Evolutionary conservation across 2,888 invertebrate genomes (phyloP).

Genomic region (Melieria omissa): DNA sequence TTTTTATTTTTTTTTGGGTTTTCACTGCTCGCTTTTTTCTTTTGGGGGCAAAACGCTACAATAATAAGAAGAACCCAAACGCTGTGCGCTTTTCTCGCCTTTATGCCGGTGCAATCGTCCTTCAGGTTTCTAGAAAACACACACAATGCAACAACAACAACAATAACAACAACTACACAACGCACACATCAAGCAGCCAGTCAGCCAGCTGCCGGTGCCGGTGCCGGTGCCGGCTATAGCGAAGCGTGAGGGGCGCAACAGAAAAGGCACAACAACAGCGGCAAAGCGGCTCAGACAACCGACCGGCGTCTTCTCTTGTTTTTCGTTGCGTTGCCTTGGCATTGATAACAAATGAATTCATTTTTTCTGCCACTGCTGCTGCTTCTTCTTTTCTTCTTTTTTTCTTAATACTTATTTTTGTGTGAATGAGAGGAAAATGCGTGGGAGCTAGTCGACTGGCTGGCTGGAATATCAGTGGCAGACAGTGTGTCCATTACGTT

Average conservation of each 20-base stretch:
- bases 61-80: background rate
- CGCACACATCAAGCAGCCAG: too few species aligned
- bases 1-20: background rate
- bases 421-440: background rate
- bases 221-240: background rate
- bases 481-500: background rate
- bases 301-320: slow-evolving; percentile 17
- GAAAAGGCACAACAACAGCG: background rate
- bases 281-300: slow-evolving; percentile 2
- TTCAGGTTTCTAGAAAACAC: slow-evolving; percentile 15
- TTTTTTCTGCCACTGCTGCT: background rate
- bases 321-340: slow-evolving; percentile 10
- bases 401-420: background rate
- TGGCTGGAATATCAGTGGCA: background rate
- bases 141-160: slow-evolving; percentile 8
- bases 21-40: background rate
- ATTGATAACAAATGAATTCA: slow-evolving; percentile 9
- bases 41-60: slow-evolving; percentile 9
- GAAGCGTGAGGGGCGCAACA: background rate
- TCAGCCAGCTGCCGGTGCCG: too few species aligned
- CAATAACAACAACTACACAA: slow-evolving; percentile 3
- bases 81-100: slow-evolving; percentile 4
- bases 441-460: background rate
- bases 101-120: background rate
- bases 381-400: too few species aligned